A percentile compares a stretch with the other conserved stretches of the same genome.
Evolutionary conservation across 1,140 invertebrate genomes (phyloP).

Genomic region (Vanessa atalanta): DNA sequence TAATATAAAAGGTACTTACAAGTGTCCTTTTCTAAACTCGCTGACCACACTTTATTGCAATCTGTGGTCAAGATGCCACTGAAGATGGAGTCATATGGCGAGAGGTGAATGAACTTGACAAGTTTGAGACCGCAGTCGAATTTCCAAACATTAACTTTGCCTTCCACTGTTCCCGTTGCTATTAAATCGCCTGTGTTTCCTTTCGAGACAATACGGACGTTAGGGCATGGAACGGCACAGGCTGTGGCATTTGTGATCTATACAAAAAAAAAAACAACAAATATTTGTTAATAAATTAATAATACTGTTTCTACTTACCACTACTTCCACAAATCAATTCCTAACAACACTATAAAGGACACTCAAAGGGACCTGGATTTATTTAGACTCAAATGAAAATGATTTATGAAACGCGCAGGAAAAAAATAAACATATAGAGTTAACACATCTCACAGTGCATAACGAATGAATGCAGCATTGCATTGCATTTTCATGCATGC

Average conservation of each 20-base stretch:
- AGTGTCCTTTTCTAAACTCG: conserved; percentile 72
- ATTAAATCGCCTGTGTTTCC: conserved; percentile 85
- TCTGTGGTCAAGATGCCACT: conserved; percentile 71
- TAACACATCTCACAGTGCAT: no score
- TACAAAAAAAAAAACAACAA: background rate
- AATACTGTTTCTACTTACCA: no score
- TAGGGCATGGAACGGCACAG: conserved; percentile 84
- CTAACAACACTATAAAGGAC: no score
- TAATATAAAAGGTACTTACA: conserved; percentile 55
- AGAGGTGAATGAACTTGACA: conserved; percentile 69
- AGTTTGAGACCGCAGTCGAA: conserved; percentile 86
- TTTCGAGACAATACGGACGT: conserved; percentile 81
- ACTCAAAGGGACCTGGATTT: no score
- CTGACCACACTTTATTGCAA: conserved; percentile 75
- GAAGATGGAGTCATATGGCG: conserved; percentile 75
- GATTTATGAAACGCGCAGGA: no score
- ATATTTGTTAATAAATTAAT: no score
- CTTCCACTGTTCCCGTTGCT: conserved; percentile 83
- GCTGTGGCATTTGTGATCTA: conserved; percentile 92
- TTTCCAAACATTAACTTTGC: conserved; percentile 86
- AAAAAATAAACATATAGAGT: no score
- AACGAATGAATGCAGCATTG: no score
- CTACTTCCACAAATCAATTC: no score
- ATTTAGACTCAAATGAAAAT: no score
- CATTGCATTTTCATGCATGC: no score